Conservation (phyloP, 2,113 vertebrate genomes). For the Rhinoderma darwinii region DNA sequence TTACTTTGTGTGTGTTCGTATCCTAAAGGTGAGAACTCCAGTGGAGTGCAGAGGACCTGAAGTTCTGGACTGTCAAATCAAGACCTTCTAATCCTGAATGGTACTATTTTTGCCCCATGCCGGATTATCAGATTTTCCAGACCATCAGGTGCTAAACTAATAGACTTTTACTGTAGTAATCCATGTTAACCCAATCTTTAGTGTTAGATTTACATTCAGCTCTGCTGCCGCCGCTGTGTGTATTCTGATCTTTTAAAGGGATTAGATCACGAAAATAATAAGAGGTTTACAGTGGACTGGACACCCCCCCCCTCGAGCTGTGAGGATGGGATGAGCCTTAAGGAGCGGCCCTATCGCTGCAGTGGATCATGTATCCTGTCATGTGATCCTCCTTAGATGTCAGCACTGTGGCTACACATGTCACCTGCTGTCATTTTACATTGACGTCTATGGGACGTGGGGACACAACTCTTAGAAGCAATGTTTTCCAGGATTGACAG, state of each 20-base stretch:
- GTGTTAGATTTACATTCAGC: too few relatives aligned
- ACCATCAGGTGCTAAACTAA: neutral
- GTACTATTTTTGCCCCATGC: neutral
- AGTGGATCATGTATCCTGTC: neutral
- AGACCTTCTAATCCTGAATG: neutral
- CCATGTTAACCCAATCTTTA: too few relatives aligned
- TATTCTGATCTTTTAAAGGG: slow-evolving; percentile 38
- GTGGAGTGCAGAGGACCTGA: too few relatives aligned
- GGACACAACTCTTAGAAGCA: too few relatives aligned
- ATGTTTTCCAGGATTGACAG: too few relatives aligned
- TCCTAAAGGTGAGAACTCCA: too few relatives aligned
- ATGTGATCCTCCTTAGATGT: neutral
- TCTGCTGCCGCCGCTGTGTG: neutral
- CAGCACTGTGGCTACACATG: too few relatives aligned
- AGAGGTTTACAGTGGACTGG: neutral
- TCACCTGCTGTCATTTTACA: too few relatives aligned
- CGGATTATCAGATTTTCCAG: neutral
- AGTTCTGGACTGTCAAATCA: too few relatives aligned
- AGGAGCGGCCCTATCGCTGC: neutral
- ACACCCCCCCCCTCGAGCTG: neutral
- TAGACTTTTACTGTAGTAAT: too few relatives aligned
- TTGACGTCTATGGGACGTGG: too few relatives aligned
- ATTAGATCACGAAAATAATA: slow-evolving; percentile 15
- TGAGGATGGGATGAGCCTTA: neutral
- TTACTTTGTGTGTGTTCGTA: too few relatives aligned